Evolutionary conservation across 2,888 invertebrate genomes (phyloP), one percentile per base, ranked within the genome.

Genomic region (Cheilosia grossa): DNA sequence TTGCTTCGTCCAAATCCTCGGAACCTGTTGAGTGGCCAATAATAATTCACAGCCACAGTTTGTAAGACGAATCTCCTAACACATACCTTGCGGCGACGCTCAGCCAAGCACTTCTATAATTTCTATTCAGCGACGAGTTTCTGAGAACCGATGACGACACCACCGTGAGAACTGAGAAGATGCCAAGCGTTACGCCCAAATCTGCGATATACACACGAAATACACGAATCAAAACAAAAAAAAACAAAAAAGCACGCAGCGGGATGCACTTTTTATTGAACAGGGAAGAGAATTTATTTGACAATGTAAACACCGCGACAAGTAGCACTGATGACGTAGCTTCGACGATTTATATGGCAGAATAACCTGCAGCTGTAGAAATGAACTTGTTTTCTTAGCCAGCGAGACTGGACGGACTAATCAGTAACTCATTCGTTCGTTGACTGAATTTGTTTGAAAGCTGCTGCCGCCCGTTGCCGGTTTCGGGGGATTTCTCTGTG

Each of bases 391-490:
- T 61, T 77, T 67, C 15, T 69, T 51, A 61, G 73, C 56, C 63
- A 69, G 67, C 61, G 64, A 10, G 58, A 80, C 70, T 47, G 70
- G 70, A 74, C 69, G 58, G 59, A 79, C 70, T 70, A 64, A 74
- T 80, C 69, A 66, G 74, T 70, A 70, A 74, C 83, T 83, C 80
- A 74, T 80, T 83, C 79, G 80, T 74, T 70, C 64, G 74, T 74
- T 83, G 74, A 83, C 79, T 83, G 74, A 83, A 75, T 83, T 83
- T 80, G 74, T 80, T 75, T 83, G 82, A n/a, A n/a, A n/a, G n/a
- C 53, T 82, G 61, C n/a, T n/a, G 33, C 33, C 5, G 44, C n/a
- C 44, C 33, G 44, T 72, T 79, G 79, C 82, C 79, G 82, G 82
- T 79, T 79, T 56, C 56, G 51, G 64, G 73, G 63, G 69, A 69